Percentiles rank a stretch among this genome's conserved stretches.
These are phyloP conservation scores for Chiloscyllium punctatum DNA, from an alignment of 2,797 vertebrate species.

Conservation along the genomic window DNA sequence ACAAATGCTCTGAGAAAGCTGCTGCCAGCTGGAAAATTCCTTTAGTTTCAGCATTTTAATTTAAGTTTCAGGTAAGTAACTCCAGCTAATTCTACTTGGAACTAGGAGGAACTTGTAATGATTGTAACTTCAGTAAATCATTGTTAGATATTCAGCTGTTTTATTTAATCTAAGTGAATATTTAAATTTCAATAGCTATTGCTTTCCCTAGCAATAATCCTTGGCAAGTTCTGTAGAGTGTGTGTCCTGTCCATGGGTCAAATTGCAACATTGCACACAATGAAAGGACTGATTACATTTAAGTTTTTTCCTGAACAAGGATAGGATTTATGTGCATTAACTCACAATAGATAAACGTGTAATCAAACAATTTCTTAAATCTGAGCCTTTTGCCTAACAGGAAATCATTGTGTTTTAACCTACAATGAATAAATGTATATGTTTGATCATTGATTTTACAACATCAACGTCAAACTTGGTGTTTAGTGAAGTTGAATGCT, in stretches of 20 bases:
- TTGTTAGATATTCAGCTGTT: background rate
- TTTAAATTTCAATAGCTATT: background rate
- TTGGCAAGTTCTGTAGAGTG: background rate
- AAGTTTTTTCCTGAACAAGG: no score
- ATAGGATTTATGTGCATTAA: no score
- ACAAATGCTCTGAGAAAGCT: background rate
- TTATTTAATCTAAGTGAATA: background rate
- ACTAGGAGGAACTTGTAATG: background rate
- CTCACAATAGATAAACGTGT: no score
- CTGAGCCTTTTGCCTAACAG: background rate
- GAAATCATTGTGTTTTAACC: background rate
- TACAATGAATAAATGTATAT: background rate
- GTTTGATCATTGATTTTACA: background rate
- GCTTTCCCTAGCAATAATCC: background rate
- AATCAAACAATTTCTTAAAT: no score
- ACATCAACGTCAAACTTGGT: background rate
- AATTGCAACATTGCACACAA: no score
- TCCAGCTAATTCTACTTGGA: background rate
- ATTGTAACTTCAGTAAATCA: background rate
- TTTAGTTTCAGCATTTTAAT: background rate
- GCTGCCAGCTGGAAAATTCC: background rate
- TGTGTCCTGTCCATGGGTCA: background rate
- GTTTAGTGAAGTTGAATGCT: background rate
- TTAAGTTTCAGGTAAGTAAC: background rate
- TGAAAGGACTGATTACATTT: no score